Percentiles rank a stretch among this genome's conserved stretches.
phyloP scores from a whole-genome alignment of 2,797 vertebrate species.

The Ctenochaetus hawaiiensis region DNA sequence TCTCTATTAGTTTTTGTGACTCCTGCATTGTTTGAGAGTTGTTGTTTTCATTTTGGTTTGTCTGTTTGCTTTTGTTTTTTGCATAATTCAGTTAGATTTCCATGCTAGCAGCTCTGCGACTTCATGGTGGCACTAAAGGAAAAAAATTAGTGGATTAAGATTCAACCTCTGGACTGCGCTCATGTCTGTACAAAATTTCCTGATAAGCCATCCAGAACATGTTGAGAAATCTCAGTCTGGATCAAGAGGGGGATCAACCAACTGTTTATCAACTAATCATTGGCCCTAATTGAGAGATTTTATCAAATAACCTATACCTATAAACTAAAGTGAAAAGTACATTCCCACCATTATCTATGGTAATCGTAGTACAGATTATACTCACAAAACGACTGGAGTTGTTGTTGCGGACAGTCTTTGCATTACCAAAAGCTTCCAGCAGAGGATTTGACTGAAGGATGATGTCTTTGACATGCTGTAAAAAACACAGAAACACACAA shows the following conservation, averaged over 20 bases:
- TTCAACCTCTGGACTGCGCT: no score
- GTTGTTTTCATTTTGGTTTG: neutral
- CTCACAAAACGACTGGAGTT: slow-evolving; percentile 99
- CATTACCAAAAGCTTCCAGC: slow-evolving; percentile 97
- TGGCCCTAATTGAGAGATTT: no score
- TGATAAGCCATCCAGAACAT: no score
- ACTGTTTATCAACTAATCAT: no score
- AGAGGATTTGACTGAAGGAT: slow-evolving; percentile 98
- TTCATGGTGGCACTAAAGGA: neutral
- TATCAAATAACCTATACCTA: no score
- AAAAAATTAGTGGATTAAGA: no score
- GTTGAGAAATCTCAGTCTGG: no score
- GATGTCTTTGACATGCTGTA: slow-evolving; percentile 97
- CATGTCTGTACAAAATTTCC: no score
- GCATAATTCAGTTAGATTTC: neutral
- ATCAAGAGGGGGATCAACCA: no score
- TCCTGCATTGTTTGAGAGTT: neutral
- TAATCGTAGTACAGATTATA: slow-evolving; percentile 27
- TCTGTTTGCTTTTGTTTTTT: neutral
- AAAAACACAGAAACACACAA: slow-evolving; percentile 47
- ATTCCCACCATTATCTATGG: neutral
- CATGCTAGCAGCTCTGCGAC: neutral
- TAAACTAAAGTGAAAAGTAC: no score
- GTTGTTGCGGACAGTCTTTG: slow-evolving; percentile 98
- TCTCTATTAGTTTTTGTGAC: no score